Evolutionary conservation across 2,888 invertebrate species (phyloP).

Genomic region (Steromphala cineraria): DNA sequence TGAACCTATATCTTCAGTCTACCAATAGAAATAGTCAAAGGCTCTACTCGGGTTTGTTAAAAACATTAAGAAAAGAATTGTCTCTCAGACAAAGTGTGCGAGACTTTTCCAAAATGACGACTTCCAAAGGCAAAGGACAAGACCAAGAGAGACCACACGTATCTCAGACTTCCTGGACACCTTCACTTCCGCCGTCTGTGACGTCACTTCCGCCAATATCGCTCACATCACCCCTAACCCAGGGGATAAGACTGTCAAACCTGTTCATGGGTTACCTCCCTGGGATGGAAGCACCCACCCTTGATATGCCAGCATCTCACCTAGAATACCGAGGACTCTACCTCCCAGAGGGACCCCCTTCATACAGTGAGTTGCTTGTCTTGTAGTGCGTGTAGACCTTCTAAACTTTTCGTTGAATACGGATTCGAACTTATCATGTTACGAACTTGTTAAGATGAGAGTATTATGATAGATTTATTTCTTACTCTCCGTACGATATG

Average conservation of each 20-base stretch:
- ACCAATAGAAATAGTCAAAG: too few relatives aligned
- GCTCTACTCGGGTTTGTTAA: too few relatives aligned
- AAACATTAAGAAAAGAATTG: too few relatives aligned
- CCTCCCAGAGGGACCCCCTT: neutral
- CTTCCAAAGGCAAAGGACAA: neutral
- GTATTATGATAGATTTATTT: too few relatives aligned
- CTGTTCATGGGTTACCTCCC: conserved; percentile 9
- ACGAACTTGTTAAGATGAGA: too few relatives aligned
- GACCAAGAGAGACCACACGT: neutral
- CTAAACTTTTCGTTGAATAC: too few relatives aligned
- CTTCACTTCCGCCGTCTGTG: neutral
- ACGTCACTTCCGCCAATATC: neutral
- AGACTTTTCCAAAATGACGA: neutral
- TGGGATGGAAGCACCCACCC: neutral
- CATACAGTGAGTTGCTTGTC: neutral
- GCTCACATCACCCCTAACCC: neutral
- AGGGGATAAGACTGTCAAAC: neutral
- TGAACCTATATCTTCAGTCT: too few relatives aligned
- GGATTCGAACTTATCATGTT: too few relatives aligned
- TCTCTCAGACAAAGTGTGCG: too few relatives aligned
- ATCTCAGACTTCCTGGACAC: neutral
- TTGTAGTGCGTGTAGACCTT: too few relatives aligned
- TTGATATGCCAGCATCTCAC: neutral
- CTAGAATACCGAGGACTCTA: neutral
- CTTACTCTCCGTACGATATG: too few relatives aligned